These are phyloP conservation scores for Fragum sueziense DNA, from an alignment of 2,888 invertebrate species.

Conservation along the genomic window DNA sequence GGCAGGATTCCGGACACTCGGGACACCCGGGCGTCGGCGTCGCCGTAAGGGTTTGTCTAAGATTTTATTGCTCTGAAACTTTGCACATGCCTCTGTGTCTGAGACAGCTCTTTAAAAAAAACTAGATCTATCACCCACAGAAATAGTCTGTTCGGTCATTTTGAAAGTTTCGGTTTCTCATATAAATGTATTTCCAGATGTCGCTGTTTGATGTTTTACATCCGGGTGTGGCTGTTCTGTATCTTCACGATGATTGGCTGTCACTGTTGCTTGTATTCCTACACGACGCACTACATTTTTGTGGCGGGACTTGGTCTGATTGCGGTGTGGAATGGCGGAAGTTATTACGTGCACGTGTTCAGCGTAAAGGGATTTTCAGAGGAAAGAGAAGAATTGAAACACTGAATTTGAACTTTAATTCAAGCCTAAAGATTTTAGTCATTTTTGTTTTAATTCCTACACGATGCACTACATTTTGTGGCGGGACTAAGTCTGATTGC, in stretches of 20 bases:
- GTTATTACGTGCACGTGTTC: slow-evolving; percentile 78
- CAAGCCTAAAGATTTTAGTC: too few relatives aligned
- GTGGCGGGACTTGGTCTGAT: slow-evolving; percentile 62
- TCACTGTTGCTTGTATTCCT: slow-evolving; percentile 70
- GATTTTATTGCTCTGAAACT: too few relatives aligned
- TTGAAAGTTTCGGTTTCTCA: too few relatives aligned
- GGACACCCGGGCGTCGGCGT: too few relatives aligned
- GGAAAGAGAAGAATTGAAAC: slow-evolving; percentile 62
- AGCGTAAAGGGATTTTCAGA: slow-evolving; percentile 64
- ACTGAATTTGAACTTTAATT: too few relatives aligned
- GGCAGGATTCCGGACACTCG: too few relatives aligned
- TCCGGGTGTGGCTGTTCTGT: slow-evolving; percentile 70
- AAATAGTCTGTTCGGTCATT: too few relatives aligned
- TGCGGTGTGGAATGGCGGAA: slow-evolving; percentile 74
- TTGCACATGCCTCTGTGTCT: too few relatives aligned
- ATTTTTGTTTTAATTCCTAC: slow-evolving; percentile 72
- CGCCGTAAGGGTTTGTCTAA: too few relatives aligned
- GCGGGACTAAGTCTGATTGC: slow-evolving; percentile 59
- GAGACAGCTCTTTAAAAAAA: too few relatives aligned
- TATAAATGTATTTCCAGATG: slow-evolving; percentile 60
- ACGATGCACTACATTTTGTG: slow-evolving; percentile 69
- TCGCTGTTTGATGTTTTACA: slow-evolving; percentile 63
- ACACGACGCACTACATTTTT: slow-evolving; percentile 69
- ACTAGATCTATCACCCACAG: too few relatives aligned
- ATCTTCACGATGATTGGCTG: slow-evolving; percentile 65